Base-by-base conservation (phyloP, 1,140 invertebrate genomes). In the Penaeus vannamei region DNA sequence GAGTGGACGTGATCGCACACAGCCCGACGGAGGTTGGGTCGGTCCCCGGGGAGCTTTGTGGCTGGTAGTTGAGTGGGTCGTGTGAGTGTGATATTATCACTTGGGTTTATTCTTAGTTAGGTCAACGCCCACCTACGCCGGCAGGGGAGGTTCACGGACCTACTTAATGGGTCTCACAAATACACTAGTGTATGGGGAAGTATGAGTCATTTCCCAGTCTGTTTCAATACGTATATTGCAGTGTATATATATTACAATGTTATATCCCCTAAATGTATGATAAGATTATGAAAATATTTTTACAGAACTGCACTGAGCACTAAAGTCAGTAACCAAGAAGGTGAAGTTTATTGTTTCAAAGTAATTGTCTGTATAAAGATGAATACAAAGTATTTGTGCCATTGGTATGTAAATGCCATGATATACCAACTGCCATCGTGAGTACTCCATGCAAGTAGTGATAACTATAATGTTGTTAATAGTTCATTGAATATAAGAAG, bases 401-500 rank as follows among this genome's bases (percentile, higher is more conserved):
- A 85, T 76, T 85, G 69, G 69, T 85, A 72, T 85, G 59, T 85
- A 59, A 69, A 85, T 85, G 72, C 59, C 46, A 81, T 59, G 53
- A 60, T 81, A 53, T 36, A 22, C 60, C 79, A 77, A 77, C 53
- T 85, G 84, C 69, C 69, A 85, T 76, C 69, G 59, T 76, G 72
- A 85, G 46, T 85, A 85, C 77, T 85, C 84, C 84, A 60, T 85
- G 84, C 69, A 76, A 69, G 84, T 85, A 85, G 84, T 85, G 84
- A 77, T 85, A 85, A 76, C 76, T 69, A 72, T 85, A 72, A 61
- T 42, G 60, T 76, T 85, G 84, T 85, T 85, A 72, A 77, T 85
- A 85, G 84, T 85, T 72, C 46, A 72, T 72, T 85, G 84, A 76
- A 76, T 85, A 81, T 81, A 53, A 81, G 42, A 79, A 77, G 72